Evolutionary conservation across 2,888 invertebrate genomes (phyloP).

Genomic region (Pterostichus niger): DNA sequence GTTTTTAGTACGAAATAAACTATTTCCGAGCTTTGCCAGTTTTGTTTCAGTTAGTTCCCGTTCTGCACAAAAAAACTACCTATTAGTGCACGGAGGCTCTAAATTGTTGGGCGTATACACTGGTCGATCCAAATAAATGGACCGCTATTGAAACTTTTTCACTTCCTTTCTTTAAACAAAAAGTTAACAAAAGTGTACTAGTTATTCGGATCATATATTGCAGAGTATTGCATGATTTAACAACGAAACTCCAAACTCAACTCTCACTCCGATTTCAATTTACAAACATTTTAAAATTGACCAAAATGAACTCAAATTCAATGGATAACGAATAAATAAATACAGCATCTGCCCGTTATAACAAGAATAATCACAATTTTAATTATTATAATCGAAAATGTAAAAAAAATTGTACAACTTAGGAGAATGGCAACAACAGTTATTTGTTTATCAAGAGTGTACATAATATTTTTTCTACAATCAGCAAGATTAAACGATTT

Average conservation of each 20-base stretch:
- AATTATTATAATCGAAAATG: too few species aligned
- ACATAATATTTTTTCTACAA: too few species aligned
- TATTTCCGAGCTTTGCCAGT: conserved; percentile 46
- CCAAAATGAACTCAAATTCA: too few species aligned
- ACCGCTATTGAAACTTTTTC: conserved; percentile 50
- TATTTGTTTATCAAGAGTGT: too few species aligned
- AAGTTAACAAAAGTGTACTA: conserved; percentile 24
- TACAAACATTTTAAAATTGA: too few species aligned
- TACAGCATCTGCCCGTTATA: too few species aligned
- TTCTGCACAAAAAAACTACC: conserved; percentile 34
- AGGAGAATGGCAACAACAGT: too few species aligned
- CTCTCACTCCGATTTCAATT: too few species aligned
- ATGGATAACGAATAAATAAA: too few species aligned
- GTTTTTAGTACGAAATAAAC: conserved; percentile 28
- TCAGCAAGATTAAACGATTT: too few species aligned
- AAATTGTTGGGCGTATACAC: conserved; percentile 48
- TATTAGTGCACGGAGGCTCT: conserved; percentile 38
- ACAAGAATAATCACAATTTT: too few species aligned
- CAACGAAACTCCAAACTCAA: not conserved
- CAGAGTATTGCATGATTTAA: conserved; percentile 22
- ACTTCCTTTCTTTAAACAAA: conserved; percentile 44
- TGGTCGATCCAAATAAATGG: conserved; percentile 43
- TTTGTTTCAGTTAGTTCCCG: conserved; percentile 39
- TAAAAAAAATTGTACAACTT: too few species aligned
- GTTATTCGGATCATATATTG: conserved; percentile 35